A percentile compares a stretch with the other conserved stretches of the same genome.
Evolutionary conservation across 2,888 invertebrate genomes (phyloP).

Genomic region (Nomada flava): DNA sequence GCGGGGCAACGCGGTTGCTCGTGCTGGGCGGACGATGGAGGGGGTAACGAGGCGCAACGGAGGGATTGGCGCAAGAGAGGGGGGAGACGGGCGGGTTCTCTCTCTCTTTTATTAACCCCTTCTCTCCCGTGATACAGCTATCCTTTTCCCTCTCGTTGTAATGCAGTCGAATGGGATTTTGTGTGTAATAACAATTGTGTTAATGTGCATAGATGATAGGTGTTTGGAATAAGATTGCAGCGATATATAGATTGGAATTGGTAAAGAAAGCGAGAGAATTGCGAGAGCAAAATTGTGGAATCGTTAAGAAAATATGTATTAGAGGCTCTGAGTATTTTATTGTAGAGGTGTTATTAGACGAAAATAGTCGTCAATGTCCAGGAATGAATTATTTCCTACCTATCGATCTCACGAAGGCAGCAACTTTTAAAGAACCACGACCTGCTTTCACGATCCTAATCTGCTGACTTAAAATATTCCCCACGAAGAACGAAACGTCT

Average conservation of each 20-base stretch:
- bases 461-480: background rate
- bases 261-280: no score
- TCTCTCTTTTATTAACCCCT: conserved; percentile 44
- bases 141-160: conserved; percentile 11
- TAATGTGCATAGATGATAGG: background rate
- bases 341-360: no score
- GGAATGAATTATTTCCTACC: background rate
- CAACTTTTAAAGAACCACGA: background rate
- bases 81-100: conserved; percentile 48
- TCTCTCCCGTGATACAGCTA: conserved; percentile 1
- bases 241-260: no score
- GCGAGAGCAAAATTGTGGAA: no score
- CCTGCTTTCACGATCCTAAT: background rate
- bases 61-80: conserved; percentile 45
- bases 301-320: no score
- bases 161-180: no score
- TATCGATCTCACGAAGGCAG: background rate
- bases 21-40: conserved; percentile 40
- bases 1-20: conserved; percentile 72
- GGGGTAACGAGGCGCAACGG: conserved; percentile 57
- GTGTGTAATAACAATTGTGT: no score
- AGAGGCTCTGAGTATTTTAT: no score
- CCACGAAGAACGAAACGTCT: background rate
- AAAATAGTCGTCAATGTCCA: no score
- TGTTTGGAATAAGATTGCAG: background rate